Conservation (phyloP, 2,113 vertebrate species). For the Stegostoma tigrinum region DNA sequence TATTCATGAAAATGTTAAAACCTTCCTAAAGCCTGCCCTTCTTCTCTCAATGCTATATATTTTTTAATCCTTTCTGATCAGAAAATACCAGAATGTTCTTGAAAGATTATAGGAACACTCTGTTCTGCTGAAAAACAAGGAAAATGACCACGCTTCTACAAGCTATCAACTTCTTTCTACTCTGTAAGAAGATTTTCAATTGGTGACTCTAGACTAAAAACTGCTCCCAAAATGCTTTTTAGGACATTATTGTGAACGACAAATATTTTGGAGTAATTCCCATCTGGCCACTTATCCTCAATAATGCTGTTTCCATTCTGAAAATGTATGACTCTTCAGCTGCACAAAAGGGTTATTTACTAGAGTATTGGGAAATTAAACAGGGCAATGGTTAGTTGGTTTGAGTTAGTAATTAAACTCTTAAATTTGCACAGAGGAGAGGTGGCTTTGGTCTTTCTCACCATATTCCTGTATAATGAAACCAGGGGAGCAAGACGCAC, state of each 20-base stretch:
- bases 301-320: not conserved
- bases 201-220: not conserved
- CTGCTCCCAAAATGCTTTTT: not conserved
- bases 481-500: not conserved
- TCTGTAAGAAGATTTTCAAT: not conserved
- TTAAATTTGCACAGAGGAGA: not conserved
- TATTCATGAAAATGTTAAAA: not conserved
- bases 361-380: not conserved
- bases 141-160: not conserved
- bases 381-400: not conserved
- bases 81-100: slow-evolving; percentile 21
- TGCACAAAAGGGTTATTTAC: not conserved
- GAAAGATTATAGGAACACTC: not conserved
- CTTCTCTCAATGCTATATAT: not conserved
- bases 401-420: not conserved
- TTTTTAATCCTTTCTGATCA: slow-evolving; percentile 32
- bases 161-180: slow-evolving; percentile 4
- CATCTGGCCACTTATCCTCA: not conserved
- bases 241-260: not conserved
- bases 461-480: not conserved
- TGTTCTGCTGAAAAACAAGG: not conserved
- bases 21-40: slow-evolving; percentile 26
- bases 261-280: not conserved
- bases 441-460: not conserved
- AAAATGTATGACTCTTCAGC: not conserved